A percentile compares a stretch with the other conserved stretches of the same genome.
phyloP scores from a whole-genome alignment of 2,888 invertebrate species.

The Mallateleia sp. region DNA sequence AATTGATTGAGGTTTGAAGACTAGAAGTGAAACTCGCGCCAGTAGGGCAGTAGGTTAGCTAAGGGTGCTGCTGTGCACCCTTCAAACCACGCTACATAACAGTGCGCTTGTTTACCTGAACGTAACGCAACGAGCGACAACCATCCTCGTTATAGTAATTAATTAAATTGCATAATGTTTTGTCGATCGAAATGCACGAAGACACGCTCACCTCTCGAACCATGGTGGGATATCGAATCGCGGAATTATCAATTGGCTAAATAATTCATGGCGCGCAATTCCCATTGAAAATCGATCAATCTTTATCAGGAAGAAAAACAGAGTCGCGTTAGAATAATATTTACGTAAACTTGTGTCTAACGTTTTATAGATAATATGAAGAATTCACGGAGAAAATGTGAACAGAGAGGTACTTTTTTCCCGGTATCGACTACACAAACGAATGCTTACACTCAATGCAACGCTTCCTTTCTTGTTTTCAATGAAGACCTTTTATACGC shows the following conservation, averaged over 20 bases:
- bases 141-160: slow-evolving; percentile 39
- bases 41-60: slow-evolving; percentile 89
- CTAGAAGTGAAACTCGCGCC: slow-evolving; percentile 73
- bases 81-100: slow-evolving; percentile 72
- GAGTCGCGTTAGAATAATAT: background rate
- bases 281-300: slow-evolving; percentile 32
- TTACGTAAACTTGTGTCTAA: slow-evolving; percentile 47
- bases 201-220: background rate
- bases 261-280: slow-evolving; percentile 2
- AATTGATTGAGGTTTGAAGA: slow-evolving; percentile 55
- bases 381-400: slow-evolving; percentile 39
- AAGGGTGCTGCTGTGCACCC: slow-evolving; percentile 85
- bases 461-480: slow-evolving; percentile 48
- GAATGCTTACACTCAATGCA: slow-evolving; percentile 50
- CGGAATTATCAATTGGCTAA: slow-evolving; percentile 9
- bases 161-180: slow-evolving; percentile 63
- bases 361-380: slow-evolving; percentile 32
- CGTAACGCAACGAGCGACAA: slow-evolving; percentile 42
- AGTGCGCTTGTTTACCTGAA: slow-evolving; percentile 74
- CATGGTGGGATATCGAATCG: background rate
- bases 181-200: slow-evolving; percentile 6
- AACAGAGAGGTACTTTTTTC: slow-evolving; percentile 42
- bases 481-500: slow-evolving; percentile 50
- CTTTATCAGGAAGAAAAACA: background rate
- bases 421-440: slow-evolving; percentile 56